Percentiles rank a stretch among this genome's conserved stretches.
phyloP scores from a whole-genome alignment of 2,113 vertebrate genomes.

The Etia nguti region DNA sequence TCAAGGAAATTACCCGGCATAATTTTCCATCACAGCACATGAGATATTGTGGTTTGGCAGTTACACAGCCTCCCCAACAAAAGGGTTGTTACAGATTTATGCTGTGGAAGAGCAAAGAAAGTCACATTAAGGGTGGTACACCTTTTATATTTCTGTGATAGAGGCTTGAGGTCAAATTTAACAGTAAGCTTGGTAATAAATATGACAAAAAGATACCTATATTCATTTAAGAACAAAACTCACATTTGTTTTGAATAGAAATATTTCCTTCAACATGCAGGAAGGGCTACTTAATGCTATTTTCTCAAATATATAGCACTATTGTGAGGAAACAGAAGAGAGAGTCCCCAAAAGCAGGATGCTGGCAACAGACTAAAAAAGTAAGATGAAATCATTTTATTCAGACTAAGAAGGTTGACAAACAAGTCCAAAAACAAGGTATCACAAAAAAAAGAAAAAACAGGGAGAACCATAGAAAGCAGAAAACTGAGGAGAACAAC shows the following conservation, averaged over 20 bases:
- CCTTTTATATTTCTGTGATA: neutral
- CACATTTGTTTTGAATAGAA: neutral
- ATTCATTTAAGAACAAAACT: neutral
- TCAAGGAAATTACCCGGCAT: conserved; percentile 19
- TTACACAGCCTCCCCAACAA: neutral
- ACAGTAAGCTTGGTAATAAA: neutral
- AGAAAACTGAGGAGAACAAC: neutral
- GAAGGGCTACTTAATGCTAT: neutral
- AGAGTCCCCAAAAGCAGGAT: neutral
- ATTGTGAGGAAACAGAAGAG: neutral
- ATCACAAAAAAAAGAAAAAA: neutral
- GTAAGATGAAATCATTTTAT: neutral
- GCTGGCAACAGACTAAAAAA: neutral
- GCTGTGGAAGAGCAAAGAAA: neutral
- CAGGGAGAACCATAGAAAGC: fast-evolving
- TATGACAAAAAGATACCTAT: neutral
- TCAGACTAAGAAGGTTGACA: neutral
- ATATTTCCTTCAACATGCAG: neutral
- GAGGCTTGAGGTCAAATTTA: neutral
- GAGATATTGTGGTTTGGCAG: neutral
- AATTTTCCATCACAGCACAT: neutral
- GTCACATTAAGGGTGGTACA: neutral
- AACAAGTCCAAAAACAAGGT: neutral
- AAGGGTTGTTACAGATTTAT: neutral
- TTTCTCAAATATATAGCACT: neutral